Evolutionary conservation across 2,113 vertebrate species (phyloP), one percentile per base, ranked within the genome.

Genomic region (Leptobrachium ailaonicum): DNA sequence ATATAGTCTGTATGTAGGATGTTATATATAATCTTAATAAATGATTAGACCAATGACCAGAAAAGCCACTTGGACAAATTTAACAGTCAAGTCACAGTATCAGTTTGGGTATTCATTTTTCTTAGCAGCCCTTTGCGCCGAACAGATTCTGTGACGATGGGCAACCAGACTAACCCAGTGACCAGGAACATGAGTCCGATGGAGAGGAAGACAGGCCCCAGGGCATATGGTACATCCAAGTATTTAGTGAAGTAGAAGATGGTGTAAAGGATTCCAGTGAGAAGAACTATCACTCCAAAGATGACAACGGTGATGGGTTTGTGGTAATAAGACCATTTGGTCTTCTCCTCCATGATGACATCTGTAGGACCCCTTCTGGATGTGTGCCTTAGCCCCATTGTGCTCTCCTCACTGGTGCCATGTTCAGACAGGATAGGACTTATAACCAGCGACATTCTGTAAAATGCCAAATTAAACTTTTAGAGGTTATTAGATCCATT

Each of bases 151-250:
- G 90, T 91, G 75, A 90, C 71, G 1, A 90, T 45, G 0, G 86
- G 85, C 41, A 92, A 68, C 86, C 87, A 90, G 50, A 86, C 88
- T 12, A 88, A 78, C 20, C 86, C 89, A 47, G 88, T 81, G 77
- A 91, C 84, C 2, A 87, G 74, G 71, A 93, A 88, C 81, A 90
- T 66, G 60, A 93, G 76, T 12, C 88, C 88, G 0, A 88, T 44
- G 7, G 87, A 87, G 82, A 89, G 71, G 64, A 87, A 87, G 53
- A 87, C 84, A 0, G 86, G 87, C 43, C 88, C 86, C 2, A 91
- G 7, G 4, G 85, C 86, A 73, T 20, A 45, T 2, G 82, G 58
- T 2, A 77, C 73, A 9, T 85, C 81, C 0, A 41, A 1, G 0
- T 71, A 58, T 13, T 78, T 82, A 1, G 53, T 60, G 0, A 85